phyloP scores from a whole-genome alignment of 1,140 invertebrate genomes.

The Papilio machaon region DNA sequence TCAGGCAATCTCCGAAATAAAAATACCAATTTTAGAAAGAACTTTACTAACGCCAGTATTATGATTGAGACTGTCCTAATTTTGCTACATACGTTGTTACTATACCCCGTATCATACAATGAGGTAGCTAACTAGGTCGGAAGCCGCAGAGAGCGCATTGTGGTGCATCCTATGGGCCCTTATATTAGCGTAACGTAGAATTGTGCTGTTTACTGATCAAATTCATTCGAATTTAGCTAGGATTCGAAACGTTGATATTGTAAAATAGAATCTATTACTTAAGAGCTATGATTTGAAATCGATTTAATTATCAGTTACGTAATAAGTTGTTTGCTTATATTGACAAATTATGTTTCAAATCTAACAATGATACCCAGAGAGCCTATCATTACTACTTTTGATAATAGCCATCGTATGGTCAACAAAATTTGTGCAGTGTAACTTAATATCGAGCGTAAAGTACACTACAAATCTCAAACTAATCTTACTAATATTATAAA shows the following conservation, averaged over 20 bases:
- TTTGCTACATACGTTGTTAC: not conserved
- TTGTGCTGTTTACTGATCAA: not conserved
- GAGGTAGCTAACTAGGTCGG: conserved; percentile 28
- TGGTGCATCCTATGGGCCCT: not conserved
- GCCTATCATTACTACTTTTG: no score
- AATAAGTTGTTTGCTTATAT: not conserved
- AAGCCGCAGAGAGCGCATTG: conserved; percentile 16
- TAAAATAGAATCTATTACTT: not conserved
- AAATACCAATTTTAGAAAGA: no score
- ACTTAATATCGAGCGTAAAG: no score
- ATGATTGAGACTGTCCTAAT: not conserved
- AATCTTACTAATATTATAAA: no score
- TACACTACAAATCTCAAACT: no score
- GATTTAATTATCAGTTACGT: not conserved
- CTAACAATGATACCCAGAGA: no score
- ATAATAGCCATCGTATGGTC: no score
- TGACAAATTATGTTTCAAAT: no score
- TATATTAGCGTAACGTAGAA: not conserved
- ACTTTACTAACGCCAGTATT: not conserved
- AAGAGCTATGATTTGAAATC: not conserved
- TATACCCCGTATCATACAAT: conserved; percentile 13
- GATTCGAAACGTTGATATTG: not conserved
- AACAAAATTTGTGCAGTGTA: no score
- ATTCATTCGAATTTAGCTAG: not conserved
- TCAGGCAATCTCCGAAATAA: no score